Evolutionary conservation across 2,113 vertebrate species (phyloP).

Genomic region (human (Homo sapiens)): GRCh38 chrX:17919501-17920000

Average conservation of each 20-base stretch:
- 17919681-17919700: neutral
- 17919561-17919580: neutral
- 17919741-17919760: neutral
- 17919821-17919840: slow-evolving; percentile 10
- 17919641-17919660: neutral
- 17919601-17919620: neutral
- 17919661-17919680: neutral
- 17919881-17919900: slow-evolving; percentile 4
- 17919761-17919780: neutral
- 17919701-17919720: neutral
- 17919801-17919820: neutral
- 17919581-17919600: neutral
- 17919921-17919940: neutral
- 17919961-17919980: neutral
- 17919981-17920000: neutral
- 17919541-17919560: neutral
- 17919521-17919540: neutral
- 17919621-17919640: neutral
- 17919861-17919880: neutral
- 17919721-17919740: slow-evolving; percentile 7
- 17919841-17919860: neutral
- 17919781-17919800: neutral
- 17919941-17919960: slow-evolving; percentile 6
- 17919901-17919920: slow-evolving; percentile 4
- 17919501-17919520: neutral